Evolutionary conservation across 2,888 invertebrate species (phyloP).

Genomic region (Plebejus argus): DNA sequence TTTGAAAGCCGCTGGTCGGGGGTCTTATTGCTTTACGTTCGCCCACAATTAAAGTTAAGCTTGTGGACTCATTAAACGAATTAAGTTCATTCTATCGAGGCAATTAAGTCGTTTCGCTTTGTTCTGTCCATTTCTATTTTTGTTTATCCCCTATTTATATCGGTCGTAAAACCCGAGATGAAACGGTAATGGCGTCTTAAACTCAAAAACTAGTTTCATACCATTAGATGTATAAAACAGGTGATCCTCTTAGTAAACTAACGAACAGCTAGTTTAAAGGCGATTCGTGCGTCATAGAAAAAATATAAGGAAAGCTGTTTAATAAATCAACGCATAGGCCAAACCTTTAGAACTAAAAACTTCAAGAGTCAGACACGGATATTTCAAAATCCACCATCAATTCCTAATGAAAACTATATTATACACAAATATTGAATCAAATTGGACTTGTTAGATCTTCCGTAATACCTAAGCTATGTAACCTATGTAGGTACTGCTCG

Average conservation of each 20-base stretch:
- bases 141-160: conserved; percentile 26
- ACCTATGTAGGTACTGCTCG: neutral
- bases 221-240: neutral
- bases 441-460: too few species aligned
- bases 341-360: too few species aligned
- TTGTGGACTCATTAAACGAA: conserved; percentile 32
- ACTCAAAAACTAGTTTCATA: conserved; percentile 13
- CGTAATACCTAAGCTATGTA: too few species aligned
- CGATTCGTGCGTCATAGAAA: neutral
- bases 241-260: neutral
- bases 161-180: conserved; percentile 16
- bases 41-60: conserved; percentile 31
- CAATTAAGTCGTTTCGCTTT: conserved; percentile 32
- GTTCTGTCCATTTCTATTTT: conserved; percentile 31
- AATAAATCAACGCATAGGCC: too few species aligned
- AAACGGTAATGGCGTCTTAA: conserved; percentile 15
- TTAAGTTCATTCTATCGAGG: conserved; percentile 32
- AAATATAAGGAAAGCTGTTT: neutral
- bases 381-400: too few species aligned
- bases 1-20: conserved; percentile 3
- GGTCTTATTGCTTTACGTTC: conserved; percentile 32
- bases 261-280: neutral
- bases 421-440: too few species aligned
- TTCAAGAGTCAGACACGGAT: too few species aligned
- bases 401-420: too few species aligned